Base-by-base conservation (phyloP, 2,888 invertebrate species). In the Drosophila antonietae region DNA sequence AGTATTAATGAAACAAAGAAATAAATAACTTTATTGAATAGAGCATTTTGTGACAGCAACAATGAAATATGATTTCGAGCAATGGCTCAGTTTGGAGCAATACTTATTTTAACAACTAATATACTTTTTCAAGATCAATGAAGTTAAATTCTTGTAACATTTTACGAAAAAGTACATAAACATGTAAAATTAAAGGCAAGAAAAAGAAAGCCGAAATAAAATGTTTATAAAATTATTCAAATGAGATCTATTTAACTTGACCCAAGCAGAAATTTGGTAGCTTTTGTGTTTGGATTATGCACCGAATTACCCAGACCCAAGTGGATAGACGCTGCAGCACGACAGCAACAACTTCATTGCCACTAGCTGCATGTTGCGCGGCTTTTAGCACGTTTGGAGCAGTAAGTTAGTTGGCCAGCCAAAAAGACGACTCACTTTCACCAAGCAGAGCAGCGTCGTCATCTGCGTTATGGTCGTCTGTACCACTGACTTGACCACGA, bases 341-440 rank as follows among this genome's bases (percentile, higher is more conserved):
- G 58, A 33, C 39, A 33, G n/a, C 35, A 4, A 28, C 52, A 39
- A 33, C 52, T 53, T 15, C 20, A 51, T 67, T 67, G 53, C 31
- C 44, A 65, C 52, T 52, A 46, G 53, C 0, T 55, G 15, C 20
- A 67, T 39, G 52, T 46, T 37, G 20, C 35, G 44, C 20, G 37
- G 37, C 10, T 39, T 23, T 51, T 37, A 4, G 37, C 37, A 52
- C 44, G 28, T 44, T 64, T 35, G 43, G 37, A 31, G 52, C 53
- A 66, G 41, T 57, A 58, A 68, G 69, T 68, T 57, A 68, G 68
- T 68, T 68, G 69, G 70, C 70, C 68, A 59, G 37, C 51, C 46
- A 10, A 69, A 53, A 69, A 68, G 67, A 35, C 35, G 41, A 49
- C 47, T 68, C 75, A 73, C 73, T 73, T 73, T 73, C 73, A 75